Evolutionary conservation across 2,113 vertebrate genomes (phyloP), one percentile per base, ranked within the genome.

Genomic region (Emberiza fucata): DNA sequence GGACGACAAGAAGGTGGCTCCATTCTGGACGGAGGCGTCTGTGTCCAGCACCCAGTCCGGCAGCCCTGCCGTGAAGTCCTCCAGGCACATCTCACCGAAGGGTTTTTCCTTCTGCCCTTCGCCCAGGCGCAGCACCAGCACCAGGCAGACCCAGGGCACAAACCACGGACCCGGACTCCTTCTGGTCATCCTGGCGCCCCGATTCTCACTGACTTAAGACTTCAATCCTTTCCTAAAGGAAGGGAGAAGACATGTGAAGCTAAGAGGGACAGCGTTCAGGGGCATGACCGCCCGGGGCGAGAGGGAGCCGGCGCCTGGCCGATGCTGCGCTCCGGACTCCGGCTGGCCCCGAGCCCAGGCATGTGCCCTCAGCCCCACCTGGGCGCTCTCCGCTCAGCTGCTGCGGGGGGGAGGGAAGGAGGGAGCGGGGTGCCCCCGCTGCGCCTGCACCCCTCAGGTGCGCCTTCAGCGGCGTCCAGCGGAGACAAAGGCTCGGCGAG

Each of bases 1-100:
- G 5, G 99, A 98, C 1, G 95, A 96, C 39, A 99, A 76, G 92
- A 99, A 99, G 11, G 98, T 98, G 44, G 99, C 99, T 40, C 99
- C 99, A 2, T 97, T 98, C 39, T 98, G 97, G 65, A 99, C 98
- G 0, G 99, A 99, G 12, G 98, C 98, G 0, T 99, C 98, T 0
- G 97, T 96, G 51, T 99, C 98, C 79, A 99, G 97, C 53, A 99
- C 98, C 35, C 99, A 99, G 33, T 98, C 96, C 0, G 98, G 97
- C 70, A 96, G 94, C 4, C 99, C 99, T 4, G 91, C 59, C 1
- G 97, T 98, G 14, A 99, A 99, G 3, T 88, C 82, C 3, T 65
- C 89, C 47, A 98, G 60, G 77, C 99, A 99, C 4, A 31, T 33
- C 24, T 98, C 95, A 1, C 95, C 98, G 0, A 94, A 60, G 96